Percentiles rank a stretch among this genome's conserved stretches.
Evolutionary conservation across 2,888 invertebrate genomes (phyloP).

Genomic region (Caenorhabditis panamensis): DNA sequence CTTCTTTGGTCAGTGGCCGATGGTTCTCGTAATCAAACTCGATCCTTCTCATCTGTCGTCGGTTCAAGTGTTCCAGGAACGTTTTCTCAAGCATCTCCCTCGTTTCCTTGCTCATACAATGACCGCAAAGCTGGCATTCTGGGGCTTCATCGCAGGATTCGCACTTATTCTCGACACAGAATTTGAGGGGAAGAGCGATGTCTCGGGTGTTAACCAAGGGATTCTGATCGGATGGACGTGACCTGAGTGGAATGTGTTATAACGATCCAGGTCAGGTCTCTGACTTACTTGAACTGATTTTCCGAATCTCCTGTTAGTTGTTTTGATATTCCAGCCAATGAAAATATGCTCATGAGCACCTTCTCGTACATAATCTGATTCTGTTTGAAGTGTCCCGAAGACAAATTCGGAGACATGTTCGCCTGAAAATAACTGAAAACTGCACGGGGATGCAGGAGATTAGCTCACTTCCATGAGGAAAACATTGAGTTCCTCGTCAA

Average conservation of each 20-base stretch:
- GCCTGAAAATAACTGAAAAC: slow-evolving; percentile 84
- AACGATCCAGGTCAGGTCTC: background rate
- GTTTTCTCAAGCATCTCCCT: slow-evolving; percentile 86
- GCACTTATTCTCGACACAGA: slow-evolving; percentile 53
- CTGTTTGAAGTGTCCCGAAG: slow-evolving; percentile 92
- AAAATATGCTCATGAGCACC: slow-evolving; percentile 88
- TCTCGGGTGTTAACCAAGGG: slow-evolving; percentile 57
- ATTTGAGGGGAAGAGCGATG: slow-evolving; percentile 50
- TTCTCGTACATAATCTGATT: slow-evolving; percentile 92
- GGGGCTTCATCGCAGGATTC: slow-evolving; percentile 65
- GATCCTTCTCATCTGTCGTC: slow-evolving; percentile 87
- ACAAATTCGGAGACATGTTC: slow-evolving; percentile 98
- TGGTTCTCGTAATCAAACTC: slow-evolving; percentile 56
- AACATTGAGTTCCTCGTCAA: slow-evolving; percentile 91
- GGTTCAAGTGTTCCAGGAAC: slow-evolving; percentile 89
- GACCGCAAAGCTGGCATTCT: slow-evolving; percentile 88
- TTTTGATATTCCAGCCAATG: slow-evolving; percentile 87
- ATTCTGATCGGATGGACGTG: slow-evolving; percentile 42
- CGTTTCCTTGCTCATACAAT: slow-evolving; percentile 86
- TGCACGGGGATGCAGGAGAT: background rate
- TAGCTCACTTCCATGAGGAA: slow-evolving; percentile 88
- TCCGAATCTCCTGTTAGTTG: slow-evolving; percentile 55
- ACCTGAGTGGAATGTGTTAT: slow-evolving; percentile 12
- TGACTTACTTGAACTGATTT: slow-evolving; percentile 17
- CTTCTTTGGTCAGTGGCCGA: slow-evolving; percentile 82